Conservation (phyloP, 1,140 invertebrate genomes). For the Choristoneura fumiferana region DNA sequence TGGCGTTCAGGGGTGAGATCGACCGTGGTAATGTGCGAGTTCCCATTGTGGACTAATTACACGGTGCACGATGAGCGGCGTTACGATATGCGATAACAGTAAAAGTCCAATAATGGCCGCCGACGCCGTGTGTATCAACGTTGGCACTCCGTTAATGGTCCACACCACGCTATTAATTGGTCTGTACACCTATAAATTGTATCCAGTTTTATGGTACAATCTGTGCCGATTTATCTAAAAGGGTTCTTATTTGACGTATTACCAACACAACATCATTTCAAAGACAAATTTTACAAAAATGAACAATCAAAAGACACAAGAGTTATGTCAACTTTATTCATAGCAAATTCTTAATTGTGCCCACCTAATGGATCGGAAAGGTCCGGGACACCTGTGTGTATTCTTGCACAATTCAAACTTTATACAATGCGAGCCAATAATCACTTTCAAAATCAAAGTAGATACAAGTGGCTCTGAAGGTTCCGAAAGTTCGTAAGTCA, state of each 20-base stretch:
- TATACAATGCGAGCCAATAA: constrained; percentile 26
- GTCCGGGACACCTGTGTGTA: constrained; percentile 58
- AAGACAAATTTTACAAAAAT: too few species aligned
- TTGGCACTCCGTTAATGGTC: constrained; percentile 52
- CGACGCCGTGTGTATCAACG: constrained; percentile 62
- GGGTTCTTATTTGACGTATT: constrained; percentile 18
- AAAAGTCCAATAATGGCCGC: constrained; percentile 63
- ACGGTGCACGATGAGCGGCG: constrained; percentile 43
- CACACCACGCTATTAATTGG: constrained; percentile 29
- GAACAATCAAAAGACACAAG: too few species aligned
- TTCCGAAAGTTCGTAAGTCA: constrained; percentile 65
- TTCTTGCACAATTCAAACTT: constrained; percentile 28
- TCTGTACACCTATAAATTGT: constrained; percentile 26
- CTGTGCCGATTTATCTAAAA: constrained; percentile 23
- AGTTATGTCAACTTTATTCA: too few species aligned
- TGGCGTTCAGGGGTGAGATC: not conserved
- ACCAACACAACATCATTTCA: too few species aligned
- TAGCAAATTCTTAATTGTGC: too few species aligned
- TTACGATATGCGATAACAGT: constrained; percentile 73
- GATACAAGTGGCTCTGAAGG: constrained; percentile 65
- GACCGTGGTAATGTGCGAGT: constrained; percentile 43
- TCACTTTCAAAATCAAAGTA: constrained; percentile 30
- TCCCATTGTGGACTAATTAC: constrained; percentile 63
- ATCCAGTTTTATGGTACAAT: constrained; percentile 17
- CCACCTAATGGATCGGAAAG: too few species aligned